Percentiles rank a stretch among this genome's conserved stretches.
Evolutionary conservation across 92 coral and sea anemone genomes (phyloP).

Genomic region (Epizoanthus illoricatus): DNA sequence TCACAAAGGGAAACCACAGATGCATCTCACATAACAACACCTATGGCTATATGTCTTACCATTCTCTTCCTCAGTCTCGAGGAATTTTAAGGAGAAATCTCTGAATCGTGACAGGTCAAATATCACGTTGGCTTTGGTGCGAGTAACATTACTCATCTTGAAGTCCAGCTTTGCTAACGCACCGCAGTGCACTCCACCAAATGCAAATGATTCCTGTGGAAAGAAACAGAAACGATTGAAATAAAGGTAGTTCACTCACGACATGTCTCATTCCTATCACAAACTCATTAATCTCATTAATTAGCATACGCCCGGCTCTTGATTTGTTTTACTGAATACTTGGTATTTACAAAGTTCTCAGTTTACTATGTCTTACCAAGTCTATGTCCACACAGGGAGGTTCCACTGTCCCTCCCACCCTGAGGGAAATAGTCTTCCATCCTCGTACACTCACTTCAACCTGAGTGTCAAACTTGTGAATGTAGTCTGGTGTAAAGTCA

Average conservation of each 20-base stretch:
- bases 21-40: neutral
- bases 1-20: neutral
- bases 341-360: too few relatives aligned
- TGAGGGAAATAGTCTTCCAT: constrained; percentile 79
- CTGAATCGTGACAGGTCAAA: constrained; percentile 82
- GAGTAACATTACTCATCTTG: constrained; percentile 73
- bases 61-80: constrained; percentile 64
- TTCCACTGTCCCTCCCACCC: constrained; percentile 96
- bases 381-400: constrained; percentile 97
- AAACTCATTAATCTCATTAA: too few relatives aligned
- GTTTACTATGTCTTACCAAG: constrained; percentile 48
- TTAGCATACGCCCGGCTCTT: too few relatives aligned
- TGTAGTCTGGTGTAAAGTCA: constrained; percentile 78
- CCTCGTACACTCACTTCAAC: constrained; percentile 90
- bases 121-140: constrained; percentile 84
- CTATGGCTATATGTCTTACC: constrained; percentile 31
- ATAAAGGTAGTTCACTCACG: too few relatives aligned
- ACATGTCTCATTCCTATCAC: too few relatives aligned
- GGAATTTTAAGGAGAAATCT: constrained; percentile 86
- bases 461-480: constrained; percentile 94
- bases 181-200: constrained; percentile 96
- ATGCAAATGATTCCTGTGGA: constrained; percentile 71
- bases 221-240: neutral
- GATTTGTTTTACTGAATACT: too few relatives aligned
- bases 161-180: constrained; percentile 82